phyloP scores from a whole-genome alignment of 2,888 invertebrate genomes.

The Parelbella ahira region DNA sequence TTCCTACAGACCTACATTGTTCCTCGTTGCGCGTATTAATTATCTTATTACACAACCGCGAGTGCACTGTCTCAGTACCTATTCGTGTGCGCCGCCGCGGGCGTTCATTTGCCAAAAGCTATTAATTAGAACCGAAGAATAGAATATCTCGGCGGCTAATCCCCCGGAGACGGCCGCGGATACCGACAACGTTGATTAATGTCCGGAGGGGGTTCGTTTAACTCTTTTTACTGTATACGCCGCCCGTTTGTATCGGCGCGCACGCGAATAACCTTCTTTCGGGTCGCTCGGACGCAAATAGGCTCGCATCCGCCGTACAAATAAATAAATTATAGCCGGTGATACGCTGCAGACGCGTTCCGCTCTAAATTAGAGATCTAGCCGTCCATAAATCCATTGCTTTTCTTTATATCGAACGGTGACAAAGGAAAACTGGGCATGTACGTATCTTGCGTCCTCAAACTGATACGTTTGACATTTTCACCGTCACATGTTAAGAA shows the following conservation, averaged over 20 bases:
- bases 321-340: conserved; percentile 60
- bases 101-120: conserved; percentile 77
- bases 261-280: conserved; percentile 65
- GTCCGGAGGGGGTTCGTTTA: conserved; percentile 66
- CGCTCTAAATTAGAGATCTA: conserved; percentile 34
- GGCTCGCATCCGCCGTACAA: conserved; percentile 57
- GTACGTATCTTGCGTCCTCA: too few relatives aligned
- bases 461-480: conserved; percentile 39
- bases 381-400: conserved; percentile 29
- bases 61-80: conserved; percentile 58
- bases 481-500: conserved; percentile 34
- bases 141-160: conserved; percentile 75
- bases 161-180: conserved; percentile 74
- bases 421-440: conserved; percentile 49
- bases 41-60: conserved; percentile 66
- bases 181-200: conserved; percentile 77
- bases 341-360: conserved; percentile 55
- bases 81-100: conserved; percentile 57
- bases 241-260: conserved; percentile 58
- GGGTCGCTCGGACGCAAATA: conserved; percentile 60
- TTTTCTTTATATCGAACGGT: conserved; percentile 40
- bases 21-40: conserved; percentile 58
- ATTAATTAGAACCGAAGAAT: conserved; percentile 76
- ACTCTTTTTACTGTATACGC: conserved; percentile 63
- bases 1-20: conserved; percentile 58